phyloP scores from a whole-genome alignment of 2,797 vertebrate species.

The Myiotriccus ornatus region DNA sequence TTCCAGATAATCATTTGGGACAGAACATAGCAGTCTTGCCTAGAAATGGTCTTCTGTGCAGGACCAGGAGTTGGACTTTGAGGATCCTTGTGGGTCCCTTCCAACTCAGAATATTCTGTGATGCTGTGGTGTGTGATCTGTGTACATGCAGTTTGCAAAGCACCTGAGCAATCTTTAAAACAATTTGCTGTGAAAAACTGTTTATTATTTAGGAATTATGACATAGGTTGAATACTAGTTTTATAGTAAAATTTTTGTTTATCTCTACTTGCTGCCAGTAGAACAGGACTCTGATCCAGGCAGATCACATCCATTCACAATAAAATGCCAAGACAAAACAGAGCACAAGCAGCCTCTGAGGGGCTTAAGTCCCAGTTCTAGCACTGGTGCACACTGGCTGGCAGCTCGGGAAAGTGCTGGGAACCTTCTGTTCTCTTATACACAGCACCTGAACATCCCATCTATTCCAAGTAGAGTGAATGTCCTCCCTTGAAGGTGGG shows the following conservation, averaged over 20 bases:
- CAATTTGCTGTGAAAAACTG: background rate
- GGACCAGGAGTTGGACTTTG: too few relatives aligned
- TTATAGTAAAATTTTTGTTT: background rate
- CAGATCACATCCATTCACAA: background rate
- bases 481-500: background rate
- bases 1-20: background rate
- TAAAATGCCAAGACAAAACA: background rate
- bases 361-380: background rate
- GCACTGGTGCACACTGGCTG: background rate
- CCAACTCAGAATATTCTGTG: background rate
- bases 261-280: background rate
- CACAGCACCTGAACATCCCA: background rate
- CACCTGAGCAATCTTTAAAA: background rate
- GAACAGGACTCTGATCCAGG: background rate
- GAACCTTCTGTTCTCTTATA: background rate
- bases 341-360: background rate
- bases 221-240: background rate
- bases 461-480: rapidly evolving
- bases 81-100: background rate
- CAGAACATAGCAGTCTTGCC: background rate
- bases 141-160: background rate
- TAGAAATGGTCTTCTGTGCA: background rate
- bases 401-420: background rate
- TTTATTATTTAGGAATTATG: background rate
- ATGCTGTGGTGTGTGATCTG: background rate